Percentiles rank a stretch among this genome's conserved stretches.
phyloP scores from a whole-genome alignment of 2,888 invertebrate species.

The Eucera pruinosa region DNA sequence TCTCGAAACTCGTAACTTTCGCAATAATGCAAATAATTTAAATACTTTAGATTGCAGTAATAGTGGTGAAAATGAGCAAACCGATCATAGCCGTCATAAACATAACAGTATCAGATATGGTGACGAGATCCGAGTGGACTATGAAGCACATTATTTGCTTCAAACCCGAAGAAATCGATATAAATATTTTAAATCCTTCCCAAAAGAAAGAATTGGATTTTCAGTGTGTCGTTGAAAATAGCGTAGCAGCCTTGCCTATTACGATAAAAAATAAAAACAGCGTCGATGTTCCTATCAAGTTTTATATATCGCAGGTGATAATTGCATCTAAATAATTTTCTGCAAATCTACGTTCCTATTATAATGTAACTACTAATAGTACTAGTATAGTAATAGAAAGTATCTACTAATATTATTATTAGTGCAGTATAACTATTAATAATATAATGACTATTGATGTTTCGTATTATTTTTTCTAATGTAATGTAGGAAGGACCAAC shows the following conservation, averaged over 20 bases:
- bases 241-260: slow-evolving; percentile 68
- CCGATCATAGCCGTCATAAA: slow-evolving; percentile 76
- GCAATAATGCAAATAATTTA: too few relatives aligned
- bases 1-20: too few relatives aligned
- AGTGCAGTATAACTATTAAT: too few relatives aligned
- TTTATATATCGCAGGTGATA: slow-evolving; percentile 75
- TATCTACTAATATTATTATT: too few relatives aligned
- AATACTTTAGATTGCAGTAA: slow-evolving; percentile 76
- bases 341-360: not conserved
- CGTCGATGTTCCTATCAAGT: slow-evolving; percentile 72
- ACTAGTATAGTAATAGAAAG: too few relatives aligned
- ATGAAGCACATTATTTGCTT: slow-evolving; percentile 80
- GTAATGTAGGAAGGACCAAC: slow-evolving; percentile 65
- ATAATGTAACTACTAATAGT: too few relatives aligned
- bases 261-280: slow-evolving; percentile 79
- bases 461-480: too few relatives aligned
- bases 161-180: slow-evolving; percentile 78
- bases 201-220: slow-evolving; percentile 73
- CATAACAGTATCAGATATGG: slow-evolving; percentile 78
- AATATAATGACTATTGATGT: too few relatives aligned
- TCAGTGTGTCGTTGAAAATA: slow-evolving; percentile 70
- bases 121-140: slow-evolving; percentile 75
- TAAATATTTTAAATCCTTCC: slow-evolving; percentile 66
- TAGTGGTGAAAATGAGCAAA: slow-evolving; percentile 74
- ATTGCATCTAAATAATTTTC: slow-evolving; percentile 3